A percentile compares a stretch with the other conserved stretches of the same genome.
Evolutionary conservation across 2,797 vertebrate species (phyloP).

Genomic region (Clarias laeviceps): DNA sequence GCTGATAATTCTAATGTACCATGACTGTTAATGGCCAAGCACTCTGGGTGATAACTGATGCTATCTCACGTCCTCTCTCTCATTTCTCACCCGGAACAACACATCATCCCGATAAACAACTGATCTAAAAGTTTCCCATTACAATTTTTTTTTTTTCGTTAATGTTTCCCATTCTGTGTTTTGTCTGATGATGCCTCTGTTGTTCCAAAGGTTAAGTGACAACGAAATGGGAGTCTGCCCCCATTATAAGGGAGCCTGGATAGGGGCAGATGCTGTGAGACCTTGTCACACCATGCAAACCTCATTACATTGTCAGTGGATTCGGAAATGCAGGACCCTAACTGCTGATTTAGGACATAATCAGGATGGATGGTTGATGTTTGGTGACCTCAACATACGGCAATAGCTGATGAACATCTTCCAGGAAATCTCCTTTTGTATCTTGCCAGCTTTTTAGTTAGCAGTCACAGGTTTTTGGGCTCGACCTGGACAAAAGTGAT

Average conservation of each 20-base stretch:
- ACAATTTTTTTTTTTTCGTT: conserved; percentile 7
- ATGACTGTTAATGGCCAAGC: conserved; percentile 78
- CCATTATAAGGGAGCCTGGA: conserved; percentile 46
- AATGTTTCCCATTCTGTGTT: conserved; percentile 32
- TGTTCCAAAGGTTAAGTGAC: conserved; percentile 58
- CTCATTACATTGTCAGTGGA: conserved; percentile 73
- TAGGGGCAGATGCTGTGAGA: conserved; percentile 58
- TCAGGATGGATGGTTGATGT: conserved; percentile 50
- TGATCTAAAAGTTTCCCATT: conserved; percentile 32
- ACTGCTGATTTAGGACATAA: conserved; percentile 51
- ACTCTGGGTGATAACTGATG: conserved; percentile 78
- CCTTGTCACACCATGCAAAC: conserved; percentile 63
- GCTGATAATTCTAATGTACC: conserved; percentile 79
- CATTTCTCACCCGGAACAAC: conserved; percentile 45
- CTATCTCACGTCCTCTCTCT: conserved; percentile 66
- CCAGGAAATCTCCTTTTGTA: conserved; percentile 59
- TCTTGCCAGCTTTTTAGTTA: conserved; percentile 31
- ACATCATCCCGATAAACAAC: conserved; percentile 37
- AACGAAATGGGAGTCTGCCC: conserved; percentile 61
- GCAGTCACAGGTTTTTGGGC: not conserved
- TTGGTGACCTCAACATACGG: conserved; percentile 66
- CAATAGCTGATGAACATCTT: conserved; percentile 68
- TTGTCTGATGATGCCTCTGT: conserved; percentile 51
- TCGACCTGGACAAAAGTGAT: not conserved
- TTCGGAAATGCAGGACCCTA: conserved; percentile 56